Base-by-base conservation (phyloP, 2,888 invertebrate species). In the Cataglyphis rosenhaueri region DNA sequence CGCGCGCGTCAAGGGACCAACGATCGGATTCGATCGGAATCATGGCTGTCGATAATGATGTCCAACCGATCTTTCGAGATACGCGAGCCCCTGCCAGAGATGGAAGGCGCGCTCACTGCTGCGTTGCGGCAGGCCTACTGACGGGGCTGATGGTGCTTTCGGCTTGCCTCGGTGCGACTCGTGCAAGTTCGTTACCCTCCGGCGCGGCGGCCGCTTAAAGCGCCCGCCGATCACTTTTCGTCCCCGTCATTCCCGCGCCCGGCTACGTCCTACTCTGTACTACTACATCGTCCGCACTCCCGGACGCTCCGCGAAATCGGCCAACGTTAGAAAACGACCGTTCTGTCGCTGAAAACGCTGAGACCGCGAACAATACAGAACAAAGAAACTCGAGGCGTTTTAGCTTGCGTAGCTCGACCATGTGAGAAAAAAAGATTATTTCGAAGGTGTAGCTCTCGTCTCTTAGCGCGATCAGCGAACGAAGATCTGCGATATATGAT, bases 101-200 rank as follows among this genome's bases (percentile, higher is more conserved):
- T 73, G 44, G 85, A 90, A 92, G 88, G 89, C 91, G 92, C 92
- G 92, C 90, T 92, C 84, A 91, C 92, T 92, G 92, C 92, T 92
- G 92, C 92, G 92, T 91, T 91, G 92, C 92, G 92, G 92, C 92
- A 92, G 90, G 92, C 92, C 91, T 92, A 93, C 92, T 93, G 92
- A 92, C 91, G 89, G 90, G 91, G 89, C 89, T 86, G 86, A 86
- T 85, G 73, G 85, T 89, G 89, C 83, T 90, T 90, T 93, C 93
- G 92, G 91, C 85, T 89, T 86, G 82, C 76, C 87, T 91, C 92
- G 91, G 91, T 81, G 74, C 83, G 78, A 83, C 86, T 92, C 92
- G 92, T 88, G 90, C 89, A 84, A 88, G 86, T 91, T 88, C 91
- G 90, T 85, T 88, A 88, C 90, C 91, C 88, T 86, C 90, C 89